Base-by-base conservation (phyloP, 2,113 vertebrate species). In the Thunnus thynnus region DNA sequence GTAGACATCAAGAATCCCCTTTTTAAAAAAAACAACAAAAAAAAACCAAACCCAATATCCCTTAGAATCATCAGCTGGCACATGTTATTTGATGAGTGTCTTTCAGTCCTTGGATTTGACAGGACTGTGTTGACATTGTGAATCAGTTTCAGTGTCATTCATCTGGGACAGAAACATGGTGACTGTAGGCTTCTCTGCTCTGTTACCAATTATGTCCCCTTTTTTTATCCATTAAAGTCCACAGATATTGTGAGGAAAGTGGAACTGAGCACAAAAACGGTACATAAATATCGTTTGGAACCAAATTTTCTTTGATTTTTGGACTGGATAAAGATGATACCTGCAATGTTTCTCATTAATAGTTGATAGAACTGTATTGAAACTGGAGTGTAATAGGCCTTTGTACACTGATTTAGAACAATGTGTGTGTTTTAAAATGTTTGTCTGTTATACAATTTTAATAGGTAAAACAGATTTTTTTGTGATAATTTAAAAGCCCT, bases 131-230 rank as follows among this genome's bases (percentile, higher is more conserved):
- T 78, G 72, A 81, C 78, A 10, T 22, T 54, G 27, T 5, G 65
- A 58, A 71, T 80, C 32, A 11, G 44, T 64, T 80, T 80, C 60
- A 87, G 4, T 52, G 32, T 75, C 60, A 8, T 55, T 79, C 47
- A 63, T 55, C 14, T 76, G 25, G 11, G 36, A 44, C 16, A 65
- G 58, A 57, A 51, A 27, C 44, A 12, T 4, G 8, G 8, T 16
- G 61, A 62, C 51, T 47, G 64, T 11, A 20, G 9, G 57, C 58
- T 18, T 20, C 64, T 65, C 60, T 76, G 58, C 62, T 80, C 82
- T 89, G 9, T 66, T 64, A 66, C 60, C 50, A 72, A 71, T 88
- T 81, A 85, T 12, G 22, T n/a, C 13, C 30, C 13, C 1, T 67
- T 41, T 41, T 41, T 41, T 52, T 36, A 48, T 63, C n/a, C 25